Evolutionary conservation across 2,888 invertebrate species (phyloP), one percentile per base, ranked within the genome.

Genomic region (Drosophila nigricruria): DNA sequence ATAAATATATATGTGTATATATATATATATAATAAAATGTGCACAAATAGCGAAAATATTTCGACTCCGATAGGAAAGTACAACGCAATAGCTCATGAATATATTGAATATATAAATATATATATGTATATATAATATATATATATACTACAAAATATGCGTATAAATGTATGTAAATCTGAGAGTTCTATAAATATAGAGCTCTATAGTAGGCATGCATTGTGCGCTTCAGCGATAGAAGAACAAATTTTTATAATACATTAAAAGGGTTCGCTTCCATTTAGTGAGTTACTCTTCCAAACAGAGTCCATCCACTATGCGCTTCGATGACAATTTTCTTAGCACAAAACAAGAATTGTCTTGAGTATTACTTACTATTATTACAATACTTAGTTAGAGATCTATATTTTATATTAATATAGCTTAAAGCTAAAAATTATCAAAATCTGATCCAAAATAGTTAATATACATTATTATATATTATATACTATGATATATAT

Each of bases 161-260:
- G 14, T 50, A 50, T 62, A 23, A 0, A 62, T 27, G 25, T 10
- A 34, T 34, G 32, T 23, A 32, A 49, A 18, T 27, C 43, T 14
- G 16, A 52, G 38, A 63, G 32, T 65, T 62, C 70, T 74, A 75
- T 65, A 75, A 70, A 75, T 74, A 75, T n/a, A 42, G 54, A 50
- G 57, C 57, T 49, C 30, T 61, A 58, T 58, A 65, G 60, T 45
- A 20, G 52, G 60, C 43, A 40, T 61, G 42, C 62, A 52, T 59
- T 70, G 73, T 70, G 62, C n/a, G 52, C 47, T 61, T 47, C 42
- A 32, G 18, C 56, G 32, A 60, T 43, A 52, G 40, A 43, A 18
- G 25, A 25, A 25, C 23, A 36, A 53, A 20, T 30, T 69, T 64
- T 64, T 53, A 70, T 60, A 69, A 69, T 53, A 70, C 57, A 69